Evolutionary conservation across 2,888 invertebrate species (phyloP), one percentile per base, ranked within the genome.

Genomic region (Phlogophora meticulosa): DNA sequence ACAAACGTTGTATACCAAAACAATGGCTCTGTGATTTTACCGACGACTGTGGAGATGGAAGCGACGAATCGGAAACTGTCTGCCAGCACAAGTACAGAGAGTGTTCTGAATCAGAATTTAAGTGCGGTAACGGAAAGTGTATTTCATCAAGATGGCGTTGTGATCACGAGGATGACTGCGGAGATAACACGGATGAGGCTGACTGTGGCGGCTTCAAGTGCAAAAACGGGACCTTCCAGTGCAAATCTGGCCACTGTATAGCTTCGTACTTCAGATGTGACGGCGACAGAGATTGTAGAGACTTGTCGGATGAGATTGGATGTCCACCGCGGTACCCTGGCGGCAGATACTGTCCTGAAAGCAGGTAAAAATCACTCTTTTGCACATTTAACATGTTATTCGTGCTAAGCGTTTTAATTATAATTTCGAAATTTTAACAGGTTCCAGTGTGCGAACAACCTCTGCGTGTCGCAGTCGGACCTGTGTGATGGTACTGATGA

Each of bases 1-100:
- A 99, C 90, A 98, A 98, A 82, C 96, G 98, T 61, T 98, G 98
- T 89, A 97, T 98, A 83, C 98, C 98, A 1, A 97, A 97, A 82
- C 98, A 98, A 87, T 99, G 99, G 99, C 96, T 97, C 82, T 99
- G 99, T 89, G 99, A 99, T 89, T 99, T 98, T 91, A 98, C 99
- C 34, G 98, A 99, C 86, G 99, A 99, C 89, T 99, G 99, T 86
- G 98, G 98, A 0, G 99, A 99, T 90, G 98, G 98, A 48, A 98
- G 98, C 60, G 99, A 99, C 89, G 99, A 99, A 91, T 94, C 96
- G 1, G 98, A 98, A 80, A 94, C 97, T 0, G 94, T 98, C 38
- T 99, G 99, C 91, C 97, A 97, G 84, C 97, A 97, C 60, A 96
- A 96, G 67, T 99, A 98, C 90, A 96, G 99, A 22, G 97, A 98